Evolutionary conservation across 2,113 vertebrate genomes (phyloP), one percentile per base, ranked within the genome.

Genomic region (Falco punctatus): DNA sequence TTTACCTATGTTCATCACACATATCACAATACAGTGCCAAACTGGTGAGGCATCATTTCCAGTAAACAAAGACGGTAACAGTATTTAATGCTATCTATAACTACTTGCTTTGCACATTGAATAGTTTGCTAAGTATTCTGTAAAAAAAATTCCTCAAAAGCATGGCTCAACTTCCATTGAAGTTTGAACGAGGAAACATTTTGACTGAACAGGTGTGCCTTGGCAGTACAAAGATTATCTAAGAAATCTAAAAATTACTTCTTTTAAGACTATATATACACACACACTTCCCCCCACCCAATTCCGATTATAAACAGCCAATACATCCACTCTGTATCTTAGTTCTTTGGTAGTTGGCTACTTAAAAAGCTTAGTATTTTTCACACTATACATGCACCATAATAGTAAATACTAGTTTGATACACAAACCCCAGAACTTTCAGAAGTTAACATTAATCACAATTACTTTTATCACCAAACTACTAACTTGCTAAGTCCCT

Each of bases 231-330:
- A 82, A 33, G 20, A 26, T 51, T 22, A 57, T 19, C 42, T 13
- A 42, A 42, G 6, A 42, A 42, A 42, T 11, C 42, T 62, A 48
- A 27, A 54, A n/a, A 44, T 27, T 11, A 42, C 48, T 51, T 81
- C 49, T 40, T 80, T n/a, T 40, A 51, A 23, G 28, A 55, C 38
- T 28, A 59, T 13, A n/a, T 1, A 66, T 11, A 49, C 11, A n/a
- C 18, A 33, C 20, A 8, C 10, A 9, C 32, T 17, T 55, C 4
- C 10, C 9, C 7, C 18, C 3, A 14, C 4, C 14, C 9, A 4
- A 35, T 33, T 32, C 61, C 32, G 55, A 22, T 26, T 55, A 55
- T 1, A 71, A 19, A 54, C 38, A 44, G 35, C 15, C 14, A 51
- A 57, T 22, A 30, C 30, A 49, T 26, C 26, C 18, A 7, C n/a